Evolutionary conservation across 2,888 invertebrate species (phyloP).

Genomic region (Celastrina argiolus): DNA sequence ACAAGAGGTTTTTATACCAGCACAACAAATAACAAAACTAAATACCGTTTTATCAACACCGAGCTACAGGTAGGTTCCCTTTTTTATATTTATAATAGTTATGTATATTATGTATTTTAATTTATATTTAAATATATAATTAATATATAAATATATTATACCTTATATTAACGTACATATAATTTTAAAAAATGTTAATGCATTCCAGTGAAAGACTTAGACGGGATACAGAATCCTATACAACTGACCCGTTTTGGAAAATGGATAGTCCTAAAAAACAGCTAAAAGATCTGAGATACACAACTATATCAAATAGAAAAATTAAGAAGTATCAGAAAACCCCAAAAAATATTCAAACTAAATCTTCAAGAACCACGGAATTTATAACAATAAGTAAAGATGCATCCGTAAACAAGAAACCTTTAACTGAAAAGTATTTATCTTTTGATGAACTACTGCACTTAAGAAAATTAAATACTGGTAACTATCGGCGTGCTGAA

Average conservation of each 20-base stretch:
- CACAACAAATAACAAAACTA: neutral
- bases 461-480: constrained; percentile 49
- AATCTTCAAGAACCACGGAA: constrained; percentile 44
- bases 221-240: constrained; percentile 43
- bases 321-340: constrained; percentile 30
- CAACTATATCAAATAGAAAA: constrained; percentile 49
- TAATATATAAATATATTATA: neutral
- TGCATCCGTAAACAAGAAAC: constrained; percentile 31
- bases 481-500: constrained; percentile 7
- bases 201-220: constrained; percentile 46
- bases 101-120: no score
- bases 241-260: constrained; percentile 59
- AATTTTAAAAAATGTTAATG: constrained; percentile 36
- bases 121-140: no score
- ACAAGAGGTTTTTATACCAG: neutral
- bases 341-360: constrained; percentile 39
- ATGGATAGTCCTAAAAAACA: constrained; percentile 45
- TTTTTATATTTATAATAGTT: neutral
- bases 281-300: constrained; percentile 53
- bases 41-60: constrained; percentile 23
- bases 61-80: constrained; percentile 44
- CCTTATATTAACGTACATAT: no score
- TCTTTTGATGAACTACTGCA: constrained; percentile 70
- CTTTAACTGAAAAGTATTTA: constrained; percentile 60
- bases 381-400: constrained; percentile 52